Evolutionary conservation across 2,113 vertebrate genomes (phyloP).

Genomic region (Coracopsis vasa): DNA sequence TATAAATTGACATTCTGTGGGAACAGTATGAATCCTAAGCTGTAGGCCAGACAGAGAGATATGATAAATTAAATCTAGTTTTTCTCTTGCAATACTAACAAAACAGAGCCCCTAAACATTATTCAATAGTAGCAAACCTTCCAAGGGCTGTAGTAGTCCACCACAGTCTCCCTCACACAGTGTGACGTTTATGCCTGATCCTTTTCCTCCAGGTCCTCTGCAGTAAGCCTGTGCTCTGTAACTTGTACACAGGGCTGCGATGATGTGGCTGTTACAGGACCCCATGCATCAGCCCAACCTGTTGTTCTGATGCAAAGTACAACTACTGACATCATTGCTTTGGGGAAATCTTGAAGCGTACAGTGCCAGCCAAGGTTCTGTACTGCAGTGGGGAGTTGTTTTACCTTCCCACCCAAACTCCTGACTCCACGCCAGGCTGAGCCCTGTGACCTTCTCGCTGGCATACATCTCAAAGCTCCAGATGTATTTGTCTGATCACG

Average conservation of each 20-base stretch:
- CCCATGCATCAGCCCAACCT: neutral
- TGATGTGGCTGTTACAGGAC: neutral
- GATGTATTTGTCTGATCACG: neutral
- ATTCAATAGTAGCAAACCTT: neutral
- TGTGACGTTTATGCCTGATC: neutral
- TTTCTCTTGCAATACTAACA: neutral
- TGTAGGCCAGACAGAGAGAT: neutral
- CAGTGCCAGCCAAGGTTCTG: neutral
- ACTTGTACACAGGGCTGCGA: neutral
- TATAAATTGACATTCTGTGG: rapidly evolving
- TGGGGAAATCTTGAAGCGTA: neutral
- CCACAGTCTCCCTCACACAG: rapidly evolving
- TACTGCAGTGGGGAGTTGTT: neutral
- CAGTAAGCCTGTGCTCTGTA: neutral
- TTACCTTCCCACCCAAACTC: neutral
- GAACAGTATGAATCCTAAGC: neutral
- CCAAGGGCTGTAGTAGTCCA: neutral
- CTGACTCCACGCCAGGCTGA: neutral
- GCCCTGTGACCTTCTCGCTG: neutral
- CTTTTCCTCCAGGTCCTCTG: neutral
- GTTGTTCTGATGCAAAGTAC: neutral
- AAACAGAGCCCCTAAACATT: neutral
- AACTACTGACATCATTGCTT: neutral
- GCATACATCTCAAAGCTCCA: neutral
- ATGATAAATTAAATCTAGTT: neutral